Percentiles rank a stretch among this genome's conserved stretches.
Conservation (phyloP, 2,888 invertebrate species). For the Heliconius erato region DNA sequence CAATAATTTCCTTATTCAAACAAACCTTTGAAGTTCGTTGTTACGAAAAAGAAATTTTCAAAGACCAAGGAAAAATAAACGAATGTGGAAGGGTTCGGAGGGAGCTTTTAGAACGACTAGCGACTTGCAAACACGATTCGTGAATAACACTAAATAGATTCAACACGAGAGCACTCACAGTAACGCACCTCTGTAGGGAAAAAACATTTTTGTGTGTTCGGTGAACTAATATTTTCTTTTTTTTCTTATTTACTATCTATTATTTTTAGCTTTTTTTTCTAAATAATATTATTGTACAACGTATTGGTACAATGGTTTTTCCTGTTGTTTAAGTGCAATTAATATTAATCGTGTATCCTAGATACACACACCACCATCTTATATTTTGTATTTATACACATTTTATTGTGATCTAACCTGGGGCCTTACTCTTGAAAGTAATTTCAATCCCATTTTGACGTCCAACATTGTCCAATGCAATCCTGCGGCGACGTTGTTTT, state of each 20-base stretch:
- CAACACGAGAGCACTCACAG: conserved; percentile 58
- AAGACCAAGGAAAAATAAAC: conserved; percentile 55
- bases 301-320: neutral
- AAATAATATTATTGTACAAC: neutral
- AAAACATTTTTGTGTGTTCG: conserved; percentile 42
- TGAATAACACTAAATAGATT: conserved; percentile 60
- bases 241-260: conserved; percentile 6
- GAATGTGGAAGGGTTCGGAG: conserved; percentile 53
- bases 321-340: too few relatives aligned
- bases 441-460: too few relatives aligned
- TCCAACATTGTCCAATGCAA: too few relatives aligned
- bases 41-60: conserved; percentile 54
- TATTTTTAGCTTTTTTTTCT: neutral
- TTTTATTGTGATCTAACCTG: too few relatives aligned
- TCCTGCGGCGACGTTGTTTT: too few relatives aligned
- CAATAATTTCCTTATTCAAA: conserved; percentile 23
- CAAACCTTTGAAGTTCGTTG: conserved; percentile 22
- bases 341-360: too few relatives aligned
- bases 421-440: too few relatives aligned
- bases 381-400: too few relatives aligned
- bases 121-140: conserved; percentile 55
- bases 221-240: conserved; percentile 21
- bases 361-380: too few relatives aligned
- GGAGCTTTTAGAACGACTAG: conserved; percentile 61
- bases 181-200: conserved; percentile 51